phyloP scores from a whole-genome alignment of 2,113 vertebrate genomes.

The Dromiciops gliroides region DNA sequence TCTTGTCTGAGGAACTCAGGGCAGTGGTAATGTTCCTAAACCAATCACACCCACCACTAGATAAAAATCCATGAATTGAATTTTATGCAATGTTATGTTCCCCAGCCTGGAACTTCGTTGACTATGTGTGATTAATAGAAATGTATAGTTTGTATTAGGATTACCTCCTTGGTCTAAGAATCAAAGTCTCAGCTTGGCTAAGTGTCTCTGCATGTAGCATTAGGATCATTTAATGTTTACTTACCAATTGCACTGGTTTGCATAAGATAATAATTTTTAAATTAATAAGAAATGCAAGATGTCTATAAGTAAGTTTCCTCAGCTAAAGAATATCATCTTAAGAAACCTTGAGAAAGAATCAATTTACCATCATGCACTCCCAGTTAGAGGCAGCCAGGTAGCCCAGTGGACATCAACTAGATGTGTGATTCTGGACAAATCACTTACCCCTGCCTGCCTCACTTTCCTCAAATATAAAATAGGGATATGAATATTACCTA shows the following conservation, averaged over 20 bases:
- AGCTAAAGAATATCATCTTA: background rate
- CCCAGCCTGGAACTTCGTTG: slow-evolving; percentile 19
- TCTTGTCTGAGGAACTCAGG: background rate
- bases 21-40: background rate
- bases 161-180: slow-evolving; percentile 4
- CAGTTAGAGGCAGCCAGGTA: background rate
- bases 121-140: slow-evolving; percentile 26
- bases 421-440: background rate
- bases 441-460: background rate
- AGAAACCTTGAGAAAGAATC: background rate
- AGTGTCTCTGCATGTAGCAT: background rate
- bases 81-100: background rate
- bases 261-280: background rate
- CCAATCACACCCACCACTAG: background rate
- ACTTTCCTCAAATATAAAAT: background rate
- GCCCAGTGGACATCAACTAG: background rate
- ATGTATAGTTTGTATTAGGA: slow-evolving; percentile 32
- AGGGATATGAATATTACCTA: background rate
- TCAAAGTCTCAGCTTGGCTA: background rate
- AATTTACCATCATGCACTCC: background rate
- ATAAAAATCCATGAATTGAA: background rate
- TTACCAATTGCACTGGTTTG: background rate
- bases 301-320: background rate
- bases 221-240: background rate
- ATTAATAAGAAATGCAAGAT: background rate